A percentile compares a stretch with the other conserved stretches of the same genome.
Evolutionary conservation across 2,113 vertebrate genomes (phyloP).

Genomic region (Dinomys branickii): DNA sequence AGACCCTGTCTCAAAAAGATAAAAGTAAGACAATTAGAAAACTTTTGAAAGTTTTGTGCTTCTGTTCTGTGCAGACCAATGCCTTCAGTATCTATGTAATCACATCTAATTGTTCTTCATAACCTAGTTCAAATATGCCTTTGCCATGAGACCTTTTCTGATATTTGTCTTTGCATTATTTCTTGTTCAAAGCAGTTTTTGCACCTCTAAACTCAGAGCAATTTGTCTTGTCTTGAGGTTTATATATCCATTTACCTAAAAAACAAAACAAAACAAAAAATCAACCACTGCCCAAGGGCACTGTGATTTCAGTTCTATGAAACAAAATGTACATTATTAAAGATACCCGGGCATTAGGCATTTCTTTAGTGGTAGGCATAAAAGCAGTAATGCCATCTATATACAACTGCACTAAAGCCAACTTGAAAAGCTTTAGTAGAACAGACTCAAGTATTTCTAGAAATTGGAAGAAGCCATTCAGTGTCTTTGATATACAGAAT

Average conservation of each 20-base stretch:
- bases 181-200: neutral
- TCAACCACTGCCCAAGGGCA: neutral
- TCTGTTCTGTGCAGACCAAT: neutral
- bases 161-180: neutral
- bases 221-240: neutral
- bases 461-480: slow-evolving; percentile 2
- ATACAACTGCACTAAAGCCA: neutral
- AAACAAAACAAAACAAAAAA: neutral
- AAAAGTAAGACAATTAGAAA: neutral
- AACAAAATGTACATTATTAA: neutral
- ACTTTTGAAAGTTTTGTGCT: rapidly evolving
- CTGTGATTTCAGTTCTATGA: neutral
- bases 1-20: neutral
- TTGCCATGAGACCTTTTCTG: neutral
- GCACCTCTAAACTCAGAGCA: neutral
- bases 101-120: neutral
- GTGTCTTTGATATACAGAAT: slow-evolving; percentile 21
- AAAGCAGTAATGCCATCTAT: neutral
- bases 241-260: neutral
- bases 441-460: neutral
- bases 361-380: neutral
- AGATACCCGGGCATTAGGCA: neutral
- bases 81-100: neutral
- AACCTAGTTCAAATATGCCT: neutral
- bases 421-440: neutral